Evolutionary conservation across 2,888 invertebrate species (phyloP), one percentile per base, ranked within the genome.

Genomic region (Leptothorax acervorum): DNA sequence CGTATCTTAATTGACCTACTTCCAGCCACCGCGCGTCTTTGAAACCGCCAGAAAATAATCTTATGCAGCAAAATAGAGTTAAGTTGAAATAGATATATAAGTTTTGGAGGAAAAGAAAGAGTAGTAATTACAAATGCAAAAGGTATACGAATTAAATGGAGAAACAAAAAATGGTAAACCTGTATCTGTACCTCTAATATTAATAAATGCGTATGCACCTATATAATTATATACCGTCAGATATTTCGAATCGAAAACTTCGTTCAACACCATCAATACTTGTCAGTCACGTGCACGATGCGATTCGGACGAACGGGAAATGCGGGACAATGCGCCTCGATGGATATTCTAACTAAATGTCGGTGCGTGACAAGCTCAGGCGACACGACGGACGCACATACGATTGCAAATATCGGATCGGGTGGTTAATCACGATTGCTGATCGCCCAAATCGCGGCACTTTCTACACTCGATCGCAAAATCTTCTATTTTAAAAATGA

Each of bases 1-100:
- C n/a, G n/a, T n/a, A 62, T 4, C 11, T 62, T n/a, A 63, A 63
- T 39, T 39, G 39, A 63, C n/a, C 35, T 63, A 63, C 39, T 63
- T 39, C 35, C 4, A 55, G 11, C 18, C 12, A 60, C 18, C 18
- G 18, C 18, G 15, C 18, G 15, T 28, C 12, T 57, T 57, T 28
- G 12, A 31, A 53, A n/a, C 53, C 6, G 3, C 18, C 8, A 2
- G 53, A 53, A 62, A 35, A 35, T 62, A 18, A 3, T 35, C 35
- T 35, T 35, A 35, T 18, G 31, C 1, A 8, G n/a, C 53, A n/a
- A 18, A 18, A 35, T 62, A 9, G 18, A 31, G 28, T 28, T 12
- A 18, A 62, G 1, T 35, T 62, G 3, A 35, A 62, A 62, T 62
- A 18, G 18, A 8, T 60, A 31, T 31, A 31, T 12, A 11, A 0